These are phyloP conservation scores for Orius insidiosus DNA, from an alignment of 1,140 invertebrate genomes.

Conservation along the genomic window DNA sequence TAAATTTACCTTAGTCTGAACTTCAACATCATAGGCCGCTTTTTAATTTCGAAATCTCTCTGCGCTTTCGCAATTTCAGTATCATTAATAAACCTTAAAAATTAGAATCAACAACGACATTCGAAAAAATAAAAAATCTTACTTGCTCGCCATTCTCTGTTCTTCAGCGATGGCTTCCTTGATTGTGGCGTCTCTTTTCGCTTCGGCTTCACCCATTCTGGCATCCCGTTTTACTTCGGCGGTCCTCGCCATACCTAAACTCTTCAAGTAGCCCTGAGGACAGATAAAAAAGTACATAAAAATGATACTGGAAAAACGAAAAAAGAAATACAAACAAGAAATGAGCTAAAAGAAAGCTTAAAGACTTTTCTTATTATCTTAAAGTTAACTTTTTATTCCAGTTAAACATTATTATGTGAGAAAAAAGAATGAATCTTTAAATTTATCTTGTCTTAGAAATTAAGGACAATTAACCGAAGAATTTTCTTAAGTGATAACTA, in stretches of 20 bases:
- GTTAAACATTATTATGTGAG: too few relatives aligned
- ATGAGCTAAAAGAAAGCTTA: not conserved
- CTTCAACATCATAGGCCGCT: constrained; percentile 90
- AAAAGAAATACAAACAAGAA: too few relatives aligned
- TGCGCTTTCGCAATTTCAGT: constrained; percentile 93
- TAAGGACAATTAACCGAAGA: too few relatives aligned
- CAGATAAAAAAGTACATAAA: constrained; percentile 16
- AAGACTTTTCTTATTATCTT: not conserved
- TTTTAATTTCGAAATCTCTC: constrained; percentile 94
- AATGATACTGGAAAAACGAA: too few relatives aligned
- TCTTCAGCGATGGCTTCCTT: constrained; percentile 93
- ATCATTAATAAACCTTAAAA: constrained; percentile 65
- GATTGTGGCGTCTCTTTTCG: constrained; percentile 68
- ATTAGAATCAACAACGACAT: constrained; percentile 4
- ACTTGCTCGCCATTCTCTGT: constrained; percentile 70
- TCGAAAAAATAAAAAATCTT: constrained; percentile 3
- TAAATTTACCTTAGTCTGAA: constrained; percentile 68
- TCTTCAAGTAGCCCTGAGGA: constrained; percentile 79
- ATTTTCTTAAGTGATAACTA: not conserved
- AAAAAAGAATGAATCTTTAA: too few relatives aligned
- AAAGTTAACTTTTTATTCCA: too few relatives aligned
- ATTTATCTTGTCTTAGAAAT: too few relatives aligned
- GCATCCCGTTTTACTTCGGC: constrained; percentile 94
- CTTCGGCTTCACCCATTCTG: constrained; percentile 89
- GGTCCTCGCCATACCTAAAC: constrained; percentile 87